Evolutionary conservation across 2,797 vertebrate species (phyloP), one percentile per base, ranked within the genome.

Genomic region (Falco naumanni): DNA sequence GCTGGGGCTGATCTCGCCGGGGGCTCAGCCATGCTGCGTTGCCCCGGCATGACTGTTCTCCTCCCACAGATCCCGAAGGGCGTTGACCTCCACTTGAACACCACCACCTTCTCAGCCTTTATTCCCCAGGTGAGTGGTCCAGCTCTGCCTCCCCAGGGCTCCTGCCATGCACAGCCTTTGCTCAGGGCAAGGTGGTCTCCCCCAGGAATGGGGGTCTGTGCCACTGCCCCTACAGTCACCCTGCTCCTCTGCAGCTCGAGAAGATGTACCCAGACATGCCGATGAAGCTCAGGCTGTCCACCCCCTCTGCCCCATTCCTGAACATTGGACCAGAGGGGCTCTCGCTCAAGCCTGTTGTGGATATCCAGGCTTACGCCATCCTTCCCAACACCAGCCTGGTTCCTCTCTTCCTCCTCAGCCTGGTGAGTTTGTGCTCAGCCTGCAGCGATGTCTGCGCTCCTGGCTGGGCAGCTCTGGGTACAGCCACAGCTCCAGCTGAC

Each of bases 341-440:
- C 60, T 96, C 92, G 0, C 86, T 98, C 68, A 28, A 17, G 26
- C 97, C 97, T 0, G 33, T 81, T 3, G 92, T 98, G 68, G 98
- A 98, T 28, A 70, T 97, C 9, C 96, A 98, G n/a, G 98, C 96
- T 63, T 98, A 97, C 1, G 98, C 93, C 51, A 95, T 98, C 51
- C 94, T 97, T 26, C 97, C 98, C 6, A 28, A 50, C 69, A 69
- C 97, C 6, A 61, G 16, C 39, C 92, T 84, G 61, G 91, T 88
- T 33, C 84, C 94, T 14, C 90, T 98, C 45, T 98, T 98, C 81
- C 90, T 90, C 60, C 96, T 98, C 9, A 56, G 75, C 14, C 70
- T 97, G 97, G 98, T 98, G 94, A 97, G 97, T 59, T 12, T 9
- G 33, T 59, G 29, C 34, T 12, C 33, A 34, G 76, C 45, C 10